Evolutionary conservation across 2,888 invertebrate species (phyloP), one percentile per base, ranked within the genome.

Genomic region (Dryocosmus kuriphilus): DNA sequence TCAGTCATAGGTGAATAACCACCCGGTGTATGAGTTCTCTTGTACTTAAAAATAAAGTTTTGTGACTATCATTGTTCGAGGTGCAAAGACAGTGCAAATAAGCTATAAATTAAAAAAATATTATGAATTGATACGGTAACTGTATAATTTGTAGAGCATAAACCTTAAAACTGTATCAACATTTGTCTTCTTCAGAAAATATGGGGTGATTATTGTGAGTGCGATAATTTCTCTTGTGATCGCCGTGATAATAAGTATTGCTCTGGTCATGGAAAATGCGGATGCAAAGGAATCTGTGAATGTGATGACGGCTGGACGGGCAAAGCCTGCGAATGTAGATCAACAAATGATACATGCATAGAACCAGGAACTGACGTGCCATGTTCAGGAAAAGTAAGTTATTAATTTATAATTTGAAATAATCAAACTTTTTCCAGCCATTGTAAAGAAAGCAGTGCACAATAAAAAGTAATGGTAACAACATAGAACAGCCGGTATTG

Each of bases 161-260:
- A 38, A 4, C 38, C 38, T 2, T 38, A 38, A 38, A 38, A 38
- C 38, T 38, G 14, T 14, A 3, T 14, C 14, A 38, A 38, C 11
- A 38, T 38, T 38, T 14, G 11, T 38, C 38, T 74, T 57, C 11
- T 86, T 0, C 77, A 91, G 90, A 81, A 82, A 74, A 90, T 91
- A 80, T 88, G 88, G 1, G 90, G 91, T 77, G 80, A 81, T 35
- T 91, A 86, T 93, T 99, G 99, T 91, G 96, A 99, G 91, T 99
- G 99, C 92, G 98, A 99, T 92, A 98, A 98, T 93, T 98, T 97
- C 92, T 96, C 97, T 35, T 99, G 99, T 90, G 97, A 98, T 90
- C 95, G 97, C 86, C 95, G 95, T 92, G 95, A 95, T 92, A 97
- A 95, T 78, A 92, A 94, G 86, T 92, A 97, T 67, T 98, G 98